Percentiles rank a stretch among this genome's conserved stretches.
These are phyloP conservation scores for Zaprionus bogoriensis DNA, from an alignment of 2,888 invertebrate species.

Conservation along the genomic window DNA sequence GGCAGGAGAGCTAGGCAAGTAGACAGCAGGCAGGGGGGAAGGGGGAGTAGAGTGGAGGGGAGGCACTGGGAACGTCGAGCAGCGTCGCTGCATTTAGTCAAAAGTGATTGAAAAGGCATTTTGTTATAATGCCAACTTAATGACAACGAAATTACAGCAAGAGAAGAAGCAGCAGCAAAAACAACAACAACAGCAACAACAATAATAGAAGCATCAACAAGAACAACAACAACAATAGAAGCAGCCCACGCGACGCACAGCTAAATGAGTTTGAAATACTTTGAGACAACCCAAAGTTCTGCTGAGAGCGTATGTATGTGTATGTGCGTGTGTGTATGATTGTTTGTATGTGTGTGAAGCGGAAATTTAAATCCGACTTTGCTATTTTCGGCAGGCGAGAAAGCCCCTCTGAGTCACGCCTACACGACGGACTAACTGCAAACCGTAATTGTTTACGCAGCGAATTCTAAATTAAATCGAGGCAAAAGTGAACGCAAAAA, in stretches of 20 bases:
- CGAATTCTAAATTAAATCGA: too few relatives aligned
- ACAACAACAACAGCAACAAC: conserved; percentile 3
- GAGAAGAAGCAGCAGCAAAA: conserved; percentile 46
- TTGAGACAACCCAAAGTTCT: conserved; percentile 63
- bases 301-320: conserved; percentile 19
- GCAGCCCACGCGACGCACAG: conserved; percentile 20
- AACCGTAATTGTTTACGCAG: conserved; percentile 56
- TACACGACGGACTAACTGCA: conserved; percentile 38
- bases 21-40: not conserved
- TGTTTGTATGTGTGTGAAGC: conserved; percentile 15
- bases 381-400: conserved; percentile 27
- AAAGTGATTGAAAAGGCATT: conserved; percentile 80
- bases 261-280: conserved; percentile 73
- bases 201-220: conserved; percentile 2
- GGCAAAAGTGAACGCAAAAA: too few relatives aligned
- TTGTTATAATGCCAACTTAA: conserved; percentile 80
- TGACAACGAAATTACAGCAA: conserved; percentile 76
- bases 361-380: conserved; percentile 28
- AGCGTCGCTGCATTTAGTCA: conserved; percentile 71
- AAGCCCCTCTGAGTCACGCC: conserved; percentile 15
- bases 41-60: not conserved
- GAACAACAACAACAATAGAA: not conserved
- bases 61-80: not conserved
- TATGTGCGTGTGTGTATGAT: not conserved
- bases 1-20: not conserved